Evolutionary conservation across 2,888 invertebrate genomes (phyloP), one percentile per base, ranked within the genome.

Genomic region (Hecatera dysodea): DNA sequence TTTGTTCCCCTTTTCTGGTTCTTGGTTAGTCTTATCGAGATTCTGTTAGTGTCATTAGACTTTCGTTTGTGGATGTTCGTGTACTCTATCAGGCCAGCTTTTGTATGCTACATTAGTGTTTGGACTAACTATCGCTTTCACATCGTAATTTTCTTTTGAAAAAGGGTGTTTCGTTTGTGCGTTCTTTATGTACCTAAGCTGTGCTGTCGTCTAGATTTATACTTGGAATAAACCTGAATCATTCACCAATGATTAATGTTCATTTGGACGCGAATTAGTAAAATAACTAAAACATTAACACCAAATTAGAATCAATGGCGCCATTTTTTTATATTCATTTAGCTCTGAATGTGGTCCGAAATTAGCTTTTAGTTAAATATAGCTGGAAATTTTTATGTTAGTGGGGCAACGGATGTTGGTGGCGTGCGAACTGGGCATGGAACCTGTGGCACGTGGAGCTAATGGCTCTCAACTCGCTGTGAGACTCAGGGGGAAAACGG

Each of bases 371-470:
- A 61, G 57, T 75, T 80, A 55, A 80, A 74, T 29, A 75, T 68
- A 74, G 60, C 39, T 57, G 22, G 33, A 24, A 56, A 64, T 48
- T 78, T 78, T 71, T 72, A 66, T 63, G 67, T 73, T 67, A 78
- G 68, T 80, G 46, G 75, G 78, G 22, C 71, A 78, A 33, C 82
- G 82, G 84, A 80, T 82, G 82, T 78, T 17, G 75, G 24, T 81
- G 56, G 78, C 84, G 84, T 84, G 80, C 59, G 75, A 84, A 84
- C 56, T 63, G 53, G 72, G 75, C 27, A 71, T 52, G 72, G 72
- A 76, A 75, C 74, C 74, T 65, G 62, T 59, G 71, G 75, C 66
- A 77, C 67, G 75, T 52, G 33, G 69, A 29, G 5, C 36, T 67
- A 72, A 71, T 63, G 46, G 42, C 39, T 27, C 17, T 6, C 60